phyloP scores from a whole-genome alignment of 2,113 vertebrate species.

The Prionailurus bengalensis region DNA sequence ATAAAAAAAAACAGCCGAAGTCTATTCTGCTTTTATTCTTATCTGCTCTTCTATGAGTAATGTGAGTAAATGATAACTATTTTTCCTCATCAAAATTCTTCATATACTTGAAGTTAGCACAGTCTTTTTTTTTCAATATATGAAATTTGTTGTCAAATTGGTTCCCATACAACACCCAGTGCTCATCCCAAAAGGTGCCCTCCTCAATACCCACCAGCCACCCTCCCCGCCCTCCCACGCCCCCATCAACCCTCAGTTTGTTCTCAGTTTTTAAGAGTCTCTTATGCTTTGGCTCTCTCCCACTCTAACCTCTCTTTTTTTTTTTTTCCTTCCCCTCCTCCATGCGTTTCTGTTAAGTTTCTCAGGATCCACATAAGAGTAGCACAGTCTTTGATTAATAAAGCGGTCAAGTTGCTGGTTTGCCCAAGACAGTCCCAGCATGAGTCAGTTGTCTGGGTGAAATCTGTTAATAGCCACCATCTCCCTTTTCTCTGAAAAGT shows the following conservation, averaged over 20 bases:
- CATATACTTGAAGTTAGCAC: not conserved
- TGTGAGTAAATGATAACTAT: not conserved
- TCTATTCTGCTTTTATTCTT: not conserved
- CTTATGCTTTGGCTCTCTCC: no score
- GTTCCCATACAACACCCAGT: no score
- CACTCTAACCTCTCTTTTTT: no score
- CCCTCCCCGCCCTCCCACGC: no score
- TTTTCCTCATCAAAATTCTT: slow-evolving; percentile 55
- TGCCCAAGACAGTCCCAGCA: not conserved
- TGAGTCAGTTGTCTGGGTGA: not conserved
- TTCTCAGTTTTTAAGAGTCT: no score
- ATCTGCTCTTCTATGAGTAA: not conserved
- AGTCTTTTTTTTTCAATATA: not conserved
- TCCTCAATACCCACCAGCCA: no score
- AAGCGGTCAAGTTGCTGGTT: not conserved
- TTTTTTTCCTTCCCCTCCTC: no score
- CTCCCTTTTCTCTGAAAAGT: not conserved
- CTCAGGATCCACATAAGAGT: no score
- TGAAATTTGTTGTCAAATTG: no score
- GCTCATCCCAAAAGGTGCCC: no score
- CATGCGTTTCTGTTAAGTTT: no score
- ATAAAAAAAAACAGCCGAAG: not conserved
- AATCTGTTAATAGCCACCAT: not conserved
- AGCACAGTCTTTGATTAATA: not conserved
- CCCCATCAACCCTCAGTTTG: no score